Base-by-base conservation (phyloP, 2,113 vertebrate genomes). In the Mesocricetus auratus region DNA sequence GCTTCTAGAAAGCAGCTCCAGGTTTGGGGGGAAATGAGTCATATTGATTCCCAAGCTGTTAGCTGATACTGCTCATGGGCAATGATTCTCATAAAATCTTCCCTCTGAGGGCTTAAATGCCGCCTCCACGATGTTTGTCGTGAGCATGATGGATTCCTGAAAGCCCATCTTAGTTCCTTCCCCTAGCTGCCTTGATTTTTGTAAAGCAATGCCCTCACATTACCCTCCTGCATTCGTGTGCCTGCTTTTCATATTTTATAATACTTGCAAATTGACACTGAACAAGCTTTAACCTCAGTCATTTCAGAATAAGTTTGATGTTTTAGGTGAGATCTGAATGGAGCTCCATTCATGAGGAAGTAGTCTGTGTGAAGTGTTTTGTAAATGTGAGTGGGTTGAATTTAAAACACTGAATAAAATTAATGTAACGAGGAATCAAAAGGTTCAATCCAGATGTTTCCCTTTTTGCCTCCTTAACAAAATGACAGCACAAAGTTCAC, bases 301-400 rank as follows among this genome's bases (percentile, higher is more conserved):
- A 93, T 96, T 98, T 97, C 94, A 94, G 92, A 96, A 36, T 97
- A 94, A 92, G 95, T 96, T 93, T 97, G 96, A 97, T 97, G 94
- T 97, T 96, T 98, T 96, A 97, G 95, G 95, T 94, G 95, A 94
- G 87, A 96, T 69, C 91, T 97, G 96, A 98, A 96, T 95, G 92
- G 77, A 94, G 82, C 95, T 94, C 78, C 97, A 95, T 97, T 98
- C 96, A 96, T 93, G 94, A 97, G 89, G 90, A 98, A 97, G 86
- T 93, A 96, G 82, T 96, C 96, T 97, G 93, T 97, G 96, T 97
- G 96, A 98, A 97, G 95, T 98, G 96, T 98, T 98, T 97, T 97
- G 96, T 97, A 97, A 97, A 97, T 97, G 97, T 97, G 96, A 97
- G 95, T 96, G 86, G 96, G 97, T 91, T 97, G 97, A 96, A 73